Base-by-base conservation (phyloP, 30 jellyfish, hydroid and myxozoan genomes). In the Rhopilema esculentum region DNA sequence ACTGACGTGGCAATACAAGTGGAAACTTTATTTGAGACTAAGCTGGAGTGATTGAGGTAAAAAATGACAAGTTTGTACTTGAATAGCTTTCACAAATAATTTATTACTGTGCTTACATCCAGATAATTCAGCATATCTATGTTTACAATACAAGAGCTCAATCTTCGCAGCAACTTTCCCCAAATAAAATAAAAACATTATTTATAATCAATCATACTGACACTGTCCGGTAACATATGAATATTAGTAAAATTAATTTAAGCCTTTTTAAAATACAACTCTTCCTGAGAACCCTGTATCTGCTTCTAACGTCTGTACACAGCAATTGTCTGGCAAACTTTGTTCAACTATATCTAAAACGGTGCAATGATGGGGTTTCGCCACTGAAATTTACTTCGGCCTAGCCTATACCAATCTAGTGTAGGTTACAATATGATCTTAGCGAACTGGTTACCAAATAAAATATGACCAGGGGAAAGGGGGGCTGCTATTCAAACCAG, bases 281-380 rank as follows among this genome's bases (percentile, higher is more conserved):
- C 49, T 63, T 40, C 90, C 90, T 80, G 90, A 26, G 90, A 80
- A 80, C 82, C 90, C 90, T 80, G 90, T 80, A 76, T 30, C 17
- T 31, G 1, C 57, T 40, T 40, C 9, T 40, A 2, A 6, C 12
- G 6, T 40, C 12, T 12, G 57, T 40, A 40, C 57, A 40, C 57
- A 40, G 57, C 57, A 40, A 40, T 40, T 12, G 6, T 12, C 57
- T 40, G 57, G 57, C 57, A 40, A 40, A 40, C 57, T 40, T 12
- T 12, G n/a, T 40, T 40, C 57, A 12, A 2, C 57, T 6, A 6
- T 40, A 40, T 12, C 12, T 40, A 6, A 40, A 40, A 40, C 57
- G 57, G 57, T 40, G 57, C 57, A 40, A 40, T 40, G 6, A 2
- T 40, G 57, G 57, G 57, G 57, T 6, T 40, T 40, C 12, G 6